A percentile compares a stretch with the other conserved stretches of the same genome.
Conservation (phyloP, 2,797 vertebrate species). For the Trichosurus vulpecula region DNA sequence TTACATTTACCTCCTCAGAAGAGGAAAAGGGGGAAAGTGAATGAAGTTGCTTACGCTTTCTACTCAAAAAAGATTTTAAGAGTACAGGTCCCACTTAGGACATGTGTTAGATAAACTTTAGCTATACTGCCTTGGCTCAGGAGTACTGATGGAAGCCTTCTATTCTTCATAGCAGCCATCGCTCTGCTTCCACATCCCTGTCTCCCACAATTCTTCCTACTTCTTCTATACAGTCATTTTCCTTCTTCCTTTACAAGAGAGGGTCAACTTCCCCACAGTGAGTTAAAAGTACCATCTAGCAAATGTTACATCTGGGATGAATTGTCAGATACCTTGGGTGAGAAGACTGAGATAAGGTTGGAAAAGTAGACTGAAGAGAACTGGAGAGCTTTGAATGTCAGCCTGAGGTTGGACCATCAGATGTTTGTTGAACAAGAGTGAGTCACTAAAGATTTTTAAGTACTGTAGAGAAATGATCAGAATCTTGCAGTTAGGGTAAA, state of each 20-base stretch:
- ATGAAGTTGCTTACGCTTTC: not conserved
- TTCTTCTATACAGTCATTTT: not conserved
- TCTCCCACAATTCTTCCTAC: not conserved
- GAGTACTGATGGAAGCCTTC: not conserved
- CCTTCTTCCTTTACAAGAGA: not conserved
- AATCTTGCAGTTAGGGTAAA: not conserved
- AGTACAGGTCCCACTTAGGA: not conserved
- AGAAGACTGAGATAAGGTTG: not conserved
- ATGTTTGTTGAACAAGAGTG: not conserved
- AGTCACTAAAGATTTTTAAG: not conserved
- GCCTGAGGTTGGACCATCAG: not conserved
- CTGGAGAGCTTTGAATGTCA: not conserved
- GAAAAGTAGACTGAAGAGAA: not conserved
- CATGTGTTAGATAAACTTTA: not conserved
- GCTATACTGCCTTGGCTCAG: not conserved
- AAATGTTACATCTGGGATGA: not conserved
- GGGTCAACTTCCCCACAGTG: not conserved
- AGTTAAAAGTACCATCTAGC: not conserved
- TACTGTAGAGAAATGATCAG: not conserved
- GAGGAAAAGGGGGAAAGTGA: not conserved
- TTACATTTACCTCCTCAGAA: not conserved
- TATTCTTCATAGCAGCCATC: not conserved
- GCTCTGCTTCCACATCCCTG: not conserved
- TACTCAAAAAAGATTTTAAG: not conserved
- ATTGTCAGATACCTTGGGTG: not conserved